Conservation (phyloP, 1,140 invertebrate genomes). For the Drosophila ananassae region DNA sequence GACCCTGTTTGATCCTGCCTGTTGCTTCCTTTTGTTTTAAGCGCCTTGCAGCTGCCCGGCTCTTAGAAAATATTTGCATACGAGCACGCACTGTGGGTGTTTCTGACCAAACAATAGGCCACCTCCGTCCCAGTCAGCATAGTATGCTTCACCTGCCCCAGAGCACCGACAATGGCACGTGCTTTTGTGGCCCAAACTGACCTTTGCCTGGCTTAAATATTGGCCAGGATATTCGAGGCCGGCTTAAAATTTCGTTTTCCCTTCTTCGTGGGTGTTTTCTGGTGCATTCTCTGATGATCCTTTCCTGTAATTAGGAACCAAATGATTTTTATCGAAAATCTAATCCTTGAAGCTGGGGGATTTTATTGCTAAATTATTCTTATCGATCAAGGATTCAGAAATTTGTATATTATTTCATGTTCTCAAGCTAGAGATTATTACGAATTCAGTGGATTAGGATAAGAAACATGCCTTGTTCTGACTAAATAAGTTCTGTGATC, state of each 20-base stretch:
- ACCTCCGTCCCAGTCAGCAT: conserved; percentile 22
- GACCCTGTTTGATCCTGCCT: conserved; percentile 59
- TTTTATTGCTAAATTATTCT: conserved; percentile 1
- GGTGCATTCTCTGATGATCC: conserved; percentile 3
- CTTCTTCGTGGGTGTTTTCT: neutral
- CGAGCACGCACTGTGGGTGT: conserved; percentile 69
- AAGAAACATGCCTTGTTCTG: neutral
- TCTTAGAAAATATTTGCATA: conserved; percentile 72
- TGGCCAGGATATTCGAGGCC: conserved; percentile 27
- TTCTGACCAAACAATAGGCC: conserved; percentile 58
- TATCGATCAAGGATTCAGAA: conserved; percentile 11
- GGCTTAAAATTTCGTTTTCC: neutral
- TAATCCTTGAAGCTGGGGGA: neutral
- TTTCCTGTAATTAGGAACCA: conserved; percentile 15
- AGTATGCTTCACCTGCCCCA: conserved; percentile 63
- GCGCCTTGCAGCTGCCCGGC: conserved; percentile 58
- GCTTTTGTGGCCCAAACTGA: conserved; percentile 58
- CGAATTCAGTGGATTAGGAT: neutral
- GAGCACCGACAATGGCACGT: conserved; percentile 54
- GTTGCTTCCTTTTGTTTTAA: conserved; percentile 65
- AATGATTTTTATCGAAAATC: conserved; percentile 34
- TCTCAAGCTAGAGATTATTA: conserved; percentile 1
- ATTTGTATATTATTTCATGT: neutral
- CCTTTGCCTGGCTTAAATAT: conserved; percentile 48
- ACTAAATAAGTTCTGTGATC: no score